Conservation (phyloP, 2,888 invertebrate species). For the Coecobrya sp. region DNA sequence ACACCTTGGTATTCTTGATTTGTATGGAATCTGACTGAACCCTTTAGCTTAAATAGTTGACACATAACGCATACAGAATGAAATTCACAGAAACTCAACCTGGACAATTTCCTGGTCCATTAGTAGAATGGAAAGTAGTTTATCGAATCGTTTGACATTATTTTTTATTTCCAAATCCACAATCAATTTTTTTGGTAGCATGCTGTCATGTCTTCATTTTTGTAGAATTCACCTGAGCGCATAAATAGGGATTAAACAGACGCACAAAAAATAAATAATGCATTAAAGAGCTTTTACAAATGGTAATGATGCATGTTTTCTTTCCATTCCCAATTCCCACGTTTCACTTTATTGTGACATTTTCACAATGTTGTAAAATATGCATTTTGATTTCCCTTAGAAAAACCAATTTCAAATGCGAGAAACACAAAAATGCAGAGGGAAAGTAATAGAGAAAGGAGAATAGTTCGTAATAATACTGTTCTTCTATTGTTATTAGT, state of each 20-base stretch:
- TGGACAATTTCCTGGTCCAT: too few species aligned
- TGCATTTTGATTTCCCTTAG: conserved; percentile 22
- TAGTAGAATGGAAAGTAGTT: too few species aligned
- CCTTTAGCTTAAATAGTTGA: too few species aligned
- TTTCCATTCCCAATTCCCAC: neutral
- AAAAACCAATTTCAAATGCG: neutral
- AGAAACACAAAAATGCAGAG: neutral
- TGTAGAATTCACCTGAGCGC: too few species aligned
- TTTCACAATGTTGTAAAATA: conserved; percentile 21
- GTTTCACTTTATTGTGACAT: conserved; percentile 21
- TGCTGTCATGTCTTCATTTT: too few species aligned
- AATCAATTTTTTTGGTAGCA: too few species aligned
- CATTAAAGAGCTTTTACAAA: neutral
- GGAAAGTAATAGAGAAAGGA: neutral
- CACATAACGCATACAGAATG: too few species aligned
- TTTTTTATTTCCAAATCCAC: too few species aligned
- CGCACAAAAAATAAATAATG: neutral
- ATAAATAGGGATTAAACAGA: neutral
- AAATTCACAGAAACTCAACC: too few species aligned
- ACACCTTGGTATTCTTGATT: too few species aligned
- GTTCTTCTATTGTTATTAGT: neutral
- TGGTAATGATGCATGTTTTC: neutral
- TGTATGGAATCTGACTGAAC: too few species aligned
- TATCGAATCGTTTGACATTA: too few species aligned
- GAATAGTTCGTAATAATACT: neutral